A percentile compares a stretch with the other conserved stretches of the same genome.
These are phyloP conservation scores for Falco peregrinus DNA, from an alignment of 2,797 vertebrate species.

Conservation along the genomic window DNA sequence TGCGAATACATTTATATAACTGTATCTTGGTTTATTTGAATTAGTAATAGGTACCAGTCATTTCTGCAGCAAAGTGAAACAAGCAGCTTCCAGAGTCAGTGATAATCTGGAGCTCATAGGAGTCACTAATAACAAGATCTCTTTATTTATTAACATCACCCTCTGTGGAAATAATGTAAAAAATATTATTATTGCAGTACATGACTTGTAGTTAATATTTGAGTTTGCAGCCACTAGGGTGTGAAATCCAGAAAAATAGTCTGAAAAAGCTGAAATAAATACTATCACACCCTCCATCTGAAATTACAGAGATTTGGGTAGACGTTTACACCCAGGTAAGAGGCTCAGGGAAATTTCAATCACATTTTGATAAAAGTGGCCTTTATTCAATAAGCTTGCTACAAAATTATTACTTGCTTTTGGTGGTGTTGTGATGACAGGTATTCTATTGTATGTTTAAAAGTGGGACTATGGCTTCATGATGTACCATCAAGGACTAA, in stretches of 20 bases:
- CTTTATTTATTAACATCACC: neutral
- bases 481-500: neutral
- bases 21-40: neutral
- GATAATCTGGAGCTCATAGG: neutral
- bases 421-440: neutral
- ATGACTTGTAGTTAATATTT: neutral
- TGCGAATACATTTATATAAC: neutral
- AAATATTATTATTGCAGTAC: neutral
- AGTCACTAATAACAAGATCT: neutral
- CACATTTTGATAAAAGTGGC: neutral
- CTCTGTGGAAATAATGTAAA: neutral
- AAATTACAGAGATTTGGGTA: neutral
- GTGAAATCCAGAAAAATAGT: neutral
- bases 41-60: neutral
- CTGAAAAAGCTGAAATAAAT: neutral
- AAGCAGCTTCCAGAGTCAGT: neutral
- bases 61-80: neutral
- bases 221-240: neutral
- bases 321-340: neutral
- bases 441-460: neutral
- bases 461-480: neutral
- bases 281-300: neutral
- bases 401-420: neutral
- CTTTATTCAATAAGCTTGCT: neutral
- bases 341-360: neutral